Conservation (phyloP, 2,888 invertebrate species). For the Hecatera dysodea region DNA sequence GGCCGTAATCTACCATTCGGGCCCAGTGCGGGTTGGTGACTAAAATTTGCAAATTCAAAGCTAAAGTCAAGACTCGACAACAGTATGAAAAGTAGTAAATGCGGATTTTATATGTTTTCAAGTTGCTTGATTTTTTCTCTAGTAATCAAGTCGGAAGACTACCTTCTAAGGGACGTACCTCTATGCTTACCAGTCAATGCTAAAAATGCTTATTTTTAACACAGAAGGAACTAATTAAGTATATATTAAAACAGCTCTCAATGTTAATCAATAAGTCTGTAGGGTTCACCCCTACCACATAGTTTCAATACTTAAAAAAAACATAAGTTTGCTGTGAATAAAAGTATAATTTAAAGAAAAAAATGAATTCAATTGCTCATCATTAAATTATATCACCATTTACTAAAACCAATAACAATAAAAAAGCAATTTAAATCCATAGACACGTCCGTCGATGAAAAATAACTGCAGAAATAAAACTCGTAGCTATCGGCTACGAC, state of each 20-base stretch:
- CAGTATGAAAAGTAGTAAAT: not conserved
- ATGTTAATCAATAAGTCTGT: too few relatives aligned
- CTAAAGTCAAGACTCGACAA: not conserved
- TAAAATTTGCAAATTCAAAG: not conserved
- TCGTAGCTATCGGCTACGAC: slow-evolving; percentile 20
- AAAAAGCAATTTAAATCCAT: slow-evolving; percentile 5
- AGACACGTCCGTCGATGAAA: slow-evolving; percentile 1
- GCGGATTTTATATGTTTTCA: not conserved
- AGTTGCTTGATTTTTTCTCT: not conserved
- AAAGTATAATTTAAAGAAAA: not conserved
- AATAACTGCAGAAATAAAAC: slow-evolving; percentile 19
- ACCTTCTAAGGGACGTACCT: too few relatives aligned
- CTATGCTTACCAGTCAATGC: too few relatives aligned
- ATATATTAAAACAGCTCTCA: too few relatives aligned
- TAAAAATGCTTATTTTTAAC: too few relatives aligned
- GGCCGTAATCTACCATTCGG: too few relatives aligned
- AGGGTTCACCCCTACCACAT: too few relatives aligned
- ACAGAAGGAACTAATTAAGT: too few relatives aligned
- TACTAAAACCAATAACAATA: not conserved
- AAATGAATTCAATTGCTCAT: not conserved
- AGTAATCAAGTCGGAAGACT: not conserved
- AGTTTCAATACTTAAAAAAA: too few relatives aligned
- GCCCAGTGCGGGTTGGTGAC: too few relatives aligned
- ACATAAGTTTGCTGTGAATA: too few relatives aligned
- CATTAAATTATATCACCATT: not conserved